Conservation (phyloP, 35 echinoderm and acorn worm species). For the Apostichopus parvimensis region DNA sequence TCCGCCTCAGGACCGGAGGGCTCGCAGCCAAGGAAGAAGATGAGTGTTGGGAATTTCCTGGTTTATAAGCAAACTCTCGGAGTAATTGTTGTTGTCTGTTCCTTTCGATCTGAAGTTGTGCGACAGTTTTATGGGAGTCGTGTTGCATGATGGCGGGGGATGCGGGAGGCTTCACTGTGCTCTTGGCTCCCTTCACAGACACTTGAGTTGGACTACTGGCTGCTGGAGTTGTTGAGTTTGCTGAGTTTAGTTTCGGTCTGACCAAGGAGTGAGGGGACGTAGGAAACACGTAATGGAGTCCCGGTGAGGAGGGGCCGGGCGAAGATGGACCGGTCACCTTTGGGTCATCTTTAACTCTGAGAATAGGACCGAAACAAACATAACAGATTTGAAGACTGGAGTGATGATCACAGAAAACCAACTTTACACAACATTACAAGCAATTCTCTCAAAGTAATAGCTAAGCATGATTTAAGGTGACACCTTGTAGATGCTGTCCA, state of each 20-base stretch:
- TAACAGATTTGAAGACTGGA: no score
- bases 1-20: neutral
- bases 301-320: constrained; percentile 6
- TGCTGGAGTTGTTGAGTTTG: neutral
- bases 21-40: neutral
- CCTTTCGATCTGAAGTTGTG: constrained; percentile 81
- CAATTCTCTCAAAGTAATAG: no score
- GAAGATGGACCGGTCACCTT: neutral
- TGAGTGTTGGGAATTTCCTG: neutral
- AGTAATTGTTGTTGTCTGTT: constrained; percentile 47
- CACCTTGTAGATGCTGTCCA: no score
- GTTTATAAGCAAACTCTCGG: constrained; percentile 21
- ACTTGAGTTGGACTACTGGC: constrained; percentile 16
- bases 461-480: no score
- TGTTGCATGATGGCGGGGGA: constrained; percentile 1
- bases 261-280: constrained; percentile 34
- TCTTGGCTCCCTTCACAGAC: neutral
- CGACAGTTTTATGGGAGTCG: constrained; percentile 86
- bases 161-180: neutral
- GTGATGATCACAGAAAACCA: no score
- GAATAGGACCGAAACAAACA: neutral
- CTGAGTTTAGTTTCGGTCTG: constrained; percentile 24
- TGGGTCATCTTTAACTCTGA: neutral
- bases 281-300: neutral
- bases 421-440: no score